phyloP scores from a whole-genome alignment of 2,113 vertebrate species.

The Rhinolophus sinicus region DNA sequence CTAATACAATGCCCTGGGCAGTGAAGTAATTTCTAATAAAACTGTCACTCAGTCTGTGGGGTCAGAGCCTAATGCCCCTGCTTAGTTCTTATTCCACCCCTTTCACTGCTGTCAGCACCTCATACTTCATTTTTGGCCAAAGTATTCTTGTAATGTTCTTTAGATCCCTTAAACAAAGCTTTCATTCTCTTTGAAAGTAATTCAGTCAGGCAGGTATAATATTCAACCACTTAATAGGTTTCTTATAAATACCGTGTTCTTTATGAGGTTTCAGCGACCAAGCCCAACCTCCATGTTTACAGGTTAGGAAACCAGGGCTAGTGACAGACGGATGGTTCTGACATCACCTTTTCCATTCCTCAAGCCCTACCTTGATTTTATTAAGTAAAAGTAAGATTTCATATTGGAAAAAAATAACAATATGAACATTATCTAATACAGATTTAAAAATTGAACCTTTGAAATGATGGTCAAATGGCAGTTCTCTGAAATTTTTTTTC shows the following conservation, averaged over 20 bases:
- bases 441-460: background rate
- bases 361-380: background rate
- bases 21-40: background rate
- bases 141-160: background rate
- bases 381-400: background rate
- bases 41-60: background rate
- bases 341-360: background rate
- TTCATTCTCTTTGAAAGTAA: background rate
- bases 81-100: background rate
- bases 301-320: background rate
- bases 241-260: background rate
- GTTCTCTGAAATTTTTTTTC: background rate
- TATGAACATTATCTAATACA: background rate
- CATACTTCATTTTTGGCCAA: background rate
- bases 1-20: background rate
- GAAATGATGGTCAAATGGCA: background rate
- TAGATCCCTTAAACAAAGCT: background rate
- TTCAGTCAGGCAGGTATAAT: background rate
- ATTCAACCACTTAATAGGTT: background rate
- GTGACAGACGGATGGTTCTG: background rate
- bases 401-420: background rate
- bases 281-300: background rate
- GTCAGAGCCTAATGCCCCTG: background rate
- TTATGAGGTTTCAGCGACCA: background rate
- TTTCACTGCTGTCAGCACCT: background rate